A percentile compares a stretch with the other conserved stretches of the same genome.
Evolutionary conservation across 1,140 invertebrate species (phyloP).

Genomic region (Caenorhabditis remanei): DNA sequence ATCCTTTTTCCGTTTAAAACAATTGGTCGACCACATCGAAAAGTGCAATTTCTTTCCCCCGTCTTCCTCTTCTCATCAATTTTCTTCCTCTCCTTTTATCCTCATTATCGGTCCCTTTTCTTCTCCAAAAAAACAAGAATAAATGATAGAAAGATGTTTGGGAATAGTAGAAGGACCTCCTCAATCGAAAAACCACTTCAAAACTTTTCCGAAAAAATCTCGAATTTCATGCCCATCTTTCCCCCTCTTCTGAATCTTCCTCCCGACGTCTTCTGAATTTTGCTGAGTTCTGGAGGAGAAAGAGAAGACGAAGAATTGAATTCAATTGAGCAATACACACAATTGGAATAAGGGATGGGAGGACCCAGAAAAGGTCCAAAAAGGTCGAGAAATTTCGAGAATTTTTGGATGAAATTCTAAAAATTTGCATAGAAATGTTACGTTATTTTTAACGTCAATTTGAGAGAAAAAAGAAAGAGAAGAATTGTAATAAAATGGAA

Average conservation of each 20-base stretch:
- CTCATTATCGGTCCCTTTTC: background rate
- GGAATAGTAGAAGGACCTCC: background rate
- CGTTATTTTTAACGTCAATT: too few species aligned
- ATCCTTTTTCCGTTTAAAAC: background rate
- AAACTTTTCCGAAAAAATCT: conserved; percentile 18
- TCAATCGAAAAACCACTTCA: conserved; percentile 8
- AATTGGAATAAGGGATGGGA: background rate
- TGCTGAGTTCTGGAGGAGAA: background rate
- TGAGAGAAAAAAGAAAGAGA: too few species aligned
- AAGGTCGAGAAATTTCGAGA: background rate
- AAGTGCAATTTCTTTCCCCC: background rate
- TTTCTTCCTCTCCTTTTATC: background rate
- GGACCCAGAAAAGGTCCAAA: background rate
- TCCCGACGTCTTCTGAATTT: background rate
- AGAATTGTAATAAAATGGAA: background rate
- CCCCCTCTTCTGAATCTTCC: background rate
- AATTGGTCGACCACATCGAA: background rate
- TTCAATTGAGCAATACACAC: conserved; percentile 40
- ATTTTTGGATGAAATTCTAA: background rate
- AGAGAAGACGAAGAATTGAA: background rate
- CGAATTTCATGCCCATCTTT: conserved; percentile 24
- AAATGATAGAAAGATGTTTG: background rate
- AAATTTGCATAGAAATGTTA: background rate
- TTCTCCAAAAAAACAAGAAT: background rate
- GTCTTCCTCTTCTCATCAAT: background rate